phyloP scores from a whole-genome alignment of 2,113 vertebrate genomes.

The Tyrannus savana region DNA sequence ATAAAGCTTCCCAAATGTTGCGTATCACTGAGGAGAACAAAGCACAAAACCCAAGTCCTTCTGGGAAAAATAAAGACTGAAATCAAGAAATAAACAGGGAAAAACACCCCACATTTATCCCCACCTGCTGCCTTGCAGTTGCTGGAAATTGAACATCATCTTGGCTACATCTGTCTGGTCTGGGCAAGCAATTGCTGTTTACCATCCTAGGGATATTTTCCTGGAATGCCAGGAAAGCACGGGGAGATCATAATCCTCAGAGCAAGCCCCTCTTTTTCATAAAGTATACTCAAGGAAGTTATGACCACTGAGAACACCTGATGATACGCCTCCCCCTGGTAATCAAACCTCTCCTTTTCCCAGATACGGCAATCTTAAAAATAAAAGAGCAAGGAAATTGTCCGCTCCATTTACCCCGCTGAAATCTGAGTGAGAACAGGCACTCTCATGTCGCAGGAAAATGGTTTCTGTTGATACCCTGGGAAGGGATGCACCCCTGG shows the following conservation, averaged over 20 bases:
- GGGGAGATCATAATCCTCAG: neutral
- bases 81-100: neutral
- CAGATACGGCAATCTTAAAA: neutral
- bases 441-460: neutral
- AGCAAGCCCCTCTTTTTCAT: neutral
- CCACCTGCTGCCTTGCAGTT: conserved; percentile 1
- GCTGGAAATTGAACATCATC: neutral
- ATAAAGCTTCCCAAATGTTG: neutral
- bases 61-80: neutral
- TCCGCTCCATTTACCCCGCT: neutral
- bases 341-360: neutral
- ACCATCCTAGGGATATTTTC: neutral
- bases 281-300: neutral
- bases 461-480: neutral
- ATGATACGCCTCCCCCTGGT: neutral
- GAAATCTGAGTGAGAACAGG: neutral
- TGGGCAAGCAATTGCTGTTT: neutral
- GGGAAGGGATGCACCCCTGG: neutral
- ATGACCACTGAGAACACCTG: neutral
- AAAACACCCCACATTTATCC: neutral
- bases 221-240: neutral
- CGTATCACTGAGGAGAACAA: neutral
- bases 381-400: neutral
- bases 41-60: neutral
- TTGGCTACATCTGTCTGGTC: neutral